Evolutionary conservation across 2,797 vertebrate genomes (phyloP).

Genomic region (Trematomus bernacchii): DNA sequence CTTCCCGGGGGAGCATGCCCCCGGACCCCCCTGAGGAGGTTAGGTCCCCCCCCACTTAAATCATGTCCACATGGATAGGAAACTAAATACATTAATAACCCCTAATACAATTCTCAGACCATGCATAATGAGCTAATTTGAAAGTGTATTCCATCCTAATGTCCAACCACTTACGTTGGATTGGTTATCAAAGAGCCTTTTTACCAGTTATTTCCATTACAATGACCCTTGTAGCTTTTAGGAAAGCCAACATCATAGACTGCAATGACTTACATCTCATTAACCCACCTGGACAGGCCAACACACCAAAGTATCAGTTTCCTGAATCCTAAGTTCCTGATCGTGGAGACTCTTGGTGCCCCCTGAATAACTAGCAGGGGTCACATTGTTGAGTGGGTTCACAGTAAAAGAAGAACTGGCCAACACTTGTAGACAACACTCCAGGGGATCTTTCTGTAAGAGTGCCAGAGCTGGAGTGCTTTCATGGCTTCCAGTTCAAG

Average conservation of each 20-base stretch:
- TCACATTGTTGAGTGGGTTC: conserved; percentile 52
- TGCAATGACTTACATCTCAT: conserved; percentile 45
- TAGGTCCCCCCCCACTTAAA: too few relatives aligned
- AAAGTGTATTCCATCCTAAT: background rate
- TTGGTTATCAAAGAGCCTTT: background rate
- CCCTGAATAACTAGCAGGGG: conserved; percentile 53
- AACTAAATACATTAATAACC: too few relatives aligned
- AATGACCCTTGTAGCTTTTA: conserved; percentile 32
- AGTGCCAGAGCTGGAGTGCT: conserved; percentile 52
- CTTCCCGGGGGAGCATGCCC: too few relatives aligned
- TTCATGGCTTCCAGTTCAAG: conserved; percentile 47
- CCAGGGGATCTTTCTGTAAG: conserved; percentile 32
- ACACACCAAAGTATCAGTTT: conserved; percentile 53
- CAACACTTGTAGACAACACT: conserved; percentile 29
- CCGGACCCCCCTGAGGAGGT: too few relatives aligned
- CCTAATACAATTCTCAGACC: background rate
- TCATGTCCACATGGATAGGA: too few relatives aligned
- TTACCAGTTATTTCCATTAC: background rate
- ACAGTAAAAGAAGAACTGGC: conserved; percentile 27
- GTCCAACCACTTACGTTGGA: background rate
- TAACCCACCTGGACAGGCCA: conserved; percentile 43
- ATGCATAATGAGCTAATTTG: background rate
- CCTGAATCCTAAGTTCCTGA: conserved; percentile 37
- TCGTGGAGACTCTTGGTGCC: background rate
- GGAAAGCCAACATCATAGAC: conserved; percentile 2